Evolutionary conservation across 2,888 invertebrate species (phyloP).

Genomic region (Caenorhabditis macrosperma): DNA sequence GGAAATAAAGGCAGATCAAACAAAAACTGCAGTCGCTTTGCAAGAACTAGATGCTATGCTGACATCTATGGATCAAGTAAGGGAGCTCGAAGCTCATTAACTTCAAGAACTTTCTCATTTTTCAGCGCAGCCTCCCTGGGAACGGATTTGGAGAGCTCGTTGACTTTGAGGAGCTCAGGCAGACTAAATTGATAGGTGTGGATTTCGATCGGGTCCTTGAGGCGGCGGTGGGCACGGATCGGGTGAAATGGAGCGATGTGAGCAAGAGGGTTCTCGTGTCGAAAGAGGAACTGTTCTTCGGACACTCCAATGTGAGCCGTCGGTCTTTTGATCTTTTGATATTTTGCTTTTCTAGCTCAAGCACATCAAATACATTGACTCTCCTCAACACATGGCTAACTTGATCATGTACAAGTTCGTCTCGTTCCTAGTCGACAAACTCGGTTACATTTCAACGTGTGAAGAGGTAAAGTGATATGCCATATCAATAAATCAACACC

Average conservation of each 20-base stretch:
- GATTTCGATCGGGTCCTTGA: not conserved
- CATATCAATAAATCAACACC: not conserved
- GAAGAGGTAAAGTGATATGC: no score
- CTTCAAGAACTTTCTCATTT: no score
- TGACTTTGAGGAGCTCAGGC: not conserved
- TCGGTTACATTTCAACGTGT: no score
- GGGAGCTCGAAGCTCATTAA: no score
- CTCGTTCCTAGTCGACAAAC: no score
- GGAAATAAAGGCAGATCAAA: no score
- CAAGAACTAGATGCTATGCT: no score
- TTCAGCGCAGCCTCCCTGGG: no score
- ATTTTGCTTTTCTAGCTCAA: conserved; percentile 1
- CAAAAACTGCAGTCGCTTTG: no score
- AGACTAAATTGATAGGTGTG: conserved; percentile 9
- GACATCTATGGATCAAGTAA: no score
- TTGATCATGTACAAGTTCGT: conserved; percentile 1
- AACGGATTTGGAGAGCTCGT: no score
- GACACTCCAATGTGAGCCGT: not conserved
- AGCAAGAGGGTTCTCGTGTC: not conserved
- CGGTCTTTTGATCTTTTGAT: not conserved
- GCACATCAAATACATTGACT: not conserved
- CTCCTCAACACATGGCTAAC: not conserved
- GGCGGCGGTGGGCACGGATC: not conserved
- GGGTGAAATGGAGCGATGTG: not conserved
- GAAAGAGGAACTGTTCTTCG: not conserved